Base-by-base conservation (phyloP, 2,888 invertebrate species). In the Drosophila paranaensis region DNA sequence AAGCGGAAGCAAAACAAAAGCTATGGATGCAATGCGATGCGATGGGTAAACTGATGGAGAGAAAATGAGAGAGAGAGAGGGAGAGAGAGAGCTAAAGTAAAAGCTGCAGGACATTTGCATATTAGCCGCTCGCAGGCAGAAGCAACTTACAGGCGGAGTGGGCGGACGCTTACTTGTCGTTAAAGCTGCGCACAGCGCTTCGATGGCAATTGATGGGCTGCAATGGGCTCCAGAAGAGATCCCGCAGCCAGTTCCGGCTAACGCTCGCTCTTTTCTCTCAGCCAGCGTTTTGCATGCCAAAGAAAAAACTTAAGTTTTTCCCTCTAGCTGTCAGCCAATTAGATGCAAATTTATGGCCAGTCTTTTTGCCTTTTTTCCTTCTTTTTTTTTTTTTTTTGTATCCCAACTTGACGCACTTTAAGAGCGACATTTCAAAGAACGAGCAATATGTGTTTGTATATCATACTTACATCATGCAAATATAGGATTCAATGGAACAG, bases 91-190 rank as follows among this genome's bases (percentile, higher is more conserved):
- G 71, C 73, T 55, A 67, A 77, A 83, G 76, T 79, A 84, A 86
- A 79, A 76, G 87, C 87, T 87, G 69, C 74, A 81, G 87, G 81
- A 77, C 79, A 87, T 87, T 89, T 87, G 85, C 89, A 89, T 87
- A 87, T 84, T 87, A 81, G 84, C 82, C 72, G 81, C 80, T 79
- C 81, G 74, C 76, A 70, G 61, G 51, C 65, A 61, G 58, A 40
- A 62, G 60, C 16, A 60, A 66, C 69, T 56, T 57, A 13, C 37
- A 37, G 65, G 25, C 48, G 20, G 40, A 48, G 35, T 48, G 58
- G 55, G 43, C 33, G 65, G 46, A 46, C 69, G 60, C 55, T 62
- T 60, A 63, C 20, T 74, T 78, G 81, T 70, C 80, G 74, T 74
- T 74, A 70, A 78, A 82, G 78, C 80, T 64, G 60, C 45, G 71